These are phyloP conservation scores for Prosapia bicincta DNA, from an alignment of 2,888 invertebrate genomes.

Conservation along the genomic window DNA sequence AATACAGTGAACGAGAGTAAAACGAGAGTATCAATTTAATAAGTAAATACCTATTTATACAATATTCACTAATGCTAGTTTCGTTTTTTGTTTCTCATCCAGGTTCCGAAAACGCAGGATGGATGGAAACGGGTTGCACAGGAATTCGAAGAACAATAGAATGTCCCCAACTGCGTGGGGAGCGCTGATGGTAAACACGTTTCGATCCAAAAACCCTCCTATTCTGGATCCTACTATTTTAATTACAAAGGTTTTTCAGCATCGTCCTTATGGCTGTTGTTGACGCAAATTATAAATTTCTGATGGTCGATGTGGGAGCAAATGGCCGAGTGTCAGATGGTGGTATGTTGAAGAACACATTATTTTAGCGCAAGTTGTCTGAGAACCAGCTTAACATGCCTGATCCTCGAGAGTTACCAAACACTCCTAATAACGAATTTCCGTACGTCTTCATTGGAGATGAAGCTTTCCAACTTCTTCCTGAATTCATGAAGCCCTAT, in stretches of 20 bases:
- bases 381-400: background rate
- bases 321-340: background rate
- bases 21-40: too few relatives aligned
- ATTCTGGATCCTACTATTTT: background rate
- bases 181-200: background rate
- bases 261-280: background rate
- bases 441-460: constrained; percentile 21
- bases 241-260: background rate
- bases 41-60: too few relatives aligned
- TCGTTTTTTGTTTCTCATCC: too few relatives aligned
- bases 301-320: background rate
- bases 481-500: constrained; percentile 22
- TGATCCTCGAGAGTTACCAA: background rate
- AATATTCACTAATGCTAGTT: too few relatives aligned
- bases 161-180: background rate
- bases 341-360: background rate
- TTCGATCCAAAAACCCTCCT: background rate
- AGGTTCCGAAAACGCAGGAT: background rate
- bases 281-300: background rate
- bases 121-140: background rate
- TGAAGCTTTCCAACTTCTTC: constrained; percentile 9
- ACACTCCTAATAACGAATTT: background rate
- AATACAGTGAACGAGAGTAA: too few relatives aligned
- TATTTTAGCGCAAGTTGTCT: background rate
- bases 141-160: background rate